These are phyloP conservation scores for Watsonalla binaria DNA, from an alignment of 2,888 invertebrate genomes.

Conservation along the genomic window DNA sequence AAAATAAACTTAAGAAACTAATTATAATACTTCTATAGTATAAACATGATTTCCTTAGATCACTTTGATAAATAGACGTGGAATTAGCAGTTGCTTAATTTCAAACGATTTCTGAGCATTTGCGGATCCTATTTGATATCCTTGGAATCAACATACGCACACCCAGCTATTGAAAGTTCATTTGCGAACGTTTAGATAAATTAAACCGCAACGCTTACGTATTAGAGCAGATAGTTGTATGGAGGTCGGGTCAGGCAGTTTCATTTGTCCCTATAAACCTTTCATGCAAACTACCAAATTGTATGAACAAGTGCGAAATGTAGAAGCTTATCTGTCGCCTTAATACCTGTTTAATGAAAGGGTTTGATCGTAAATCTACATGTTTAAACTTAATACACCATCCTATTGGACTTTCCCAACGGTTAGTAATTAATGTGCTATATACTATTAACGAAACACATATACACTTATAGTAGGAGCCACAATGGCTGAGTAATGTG, in stretches of 20 bases:
- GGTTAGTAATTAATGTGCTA: conserved; percentile 72
- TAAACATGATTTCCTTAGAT: too few relatives aligned
- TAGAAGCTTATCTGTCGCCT: conserved; percentile 69
- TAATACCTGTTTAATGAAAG: conserved; percentile 77
- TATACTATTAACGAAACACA: conserved; percentile 12
- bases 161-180: conserved; percentile 36
- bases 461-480: too few relatives aligned
- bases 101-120: neutral
- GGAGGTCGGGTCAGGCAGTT: conserved; percentile 52
- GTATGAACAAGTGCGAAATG: conserved; percentile 68
- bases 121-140: conserved; percentile 12
- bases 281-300: conserved; percentile 60
- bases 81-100: neutral
- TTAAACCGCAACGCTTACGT: conserved; percentile 54
- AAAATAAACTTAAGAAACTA: too few relatives aligned
- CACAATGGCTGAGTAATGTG: too few relatives aligned
- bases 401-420: conserved; percentile 61
- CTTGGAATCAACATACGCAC: conserved; percentile 20
- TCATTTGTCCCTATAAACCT: conserved; percentile 58
- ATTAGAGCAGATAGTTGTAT: conserved; percentile 51
- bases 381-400: conserved; percentile 69
- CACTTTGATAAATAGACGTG: too few relatives aligned
- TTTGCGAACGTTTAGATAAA: conserved; percentile 40
- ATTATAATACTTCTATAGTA: too few relatives aligned
- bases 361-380: conserved; percentile 77